phyloP scores from a whole-genome alignment of 2,888 invertebrate species.

The Syritta pipiens region DNA sequence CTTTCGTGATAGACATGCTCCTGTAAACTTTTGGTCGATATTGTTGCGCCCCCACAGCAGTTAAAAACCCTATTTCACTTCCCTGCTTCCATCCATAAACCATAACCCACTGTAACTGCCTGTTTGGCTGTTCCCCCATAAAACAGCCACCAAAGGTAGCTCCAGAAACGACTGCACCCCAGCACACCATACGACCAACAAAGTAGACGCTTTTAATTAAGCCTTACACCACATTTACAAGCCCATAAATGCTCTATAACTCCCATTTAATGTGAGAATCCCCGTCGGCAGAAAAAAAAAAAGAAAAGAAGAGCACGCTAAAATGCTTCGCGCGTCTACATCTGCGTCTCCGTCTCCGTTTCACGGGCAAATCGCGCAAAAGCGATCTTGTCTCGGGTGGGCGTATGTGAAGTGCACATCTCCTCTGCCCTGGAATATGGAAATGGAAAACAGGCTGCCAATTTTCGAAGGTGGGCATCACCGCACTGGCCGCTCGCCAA shows the following conservation, averaged over 20 bases:
- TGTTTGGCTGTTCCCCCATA: too few relatives aligned
- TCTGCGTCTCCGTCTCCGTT: neutral
- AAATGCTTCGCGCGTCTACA: neutral
- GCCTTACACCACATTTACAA: conserved; percentile 24
- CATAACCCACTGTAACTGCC: too few relatives aligned
- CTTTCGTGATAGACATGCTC: too few relatives aligned
- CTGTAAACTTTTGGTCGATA: too few relatives aligned
- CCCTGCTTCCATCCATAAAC: too few relatives aligned
- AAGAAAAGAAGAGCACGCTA: conserved; percentile 10
- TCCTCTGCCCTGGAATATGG: conserved; percentile 12
- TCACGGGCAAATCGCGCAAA: neutral
- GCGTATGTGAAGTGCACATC: neutral
- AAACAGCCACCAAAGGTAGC: too few relatives aligned
- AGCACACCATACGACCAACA: conserved; percentile 16
- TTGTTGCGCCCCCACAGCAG: too few relatives aligned
- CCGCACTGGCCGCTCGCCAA: too few relatives aligned
- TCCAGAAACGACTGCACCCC: too few relatives aligned
- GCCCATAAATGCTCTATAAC: conserved; percentile 22
- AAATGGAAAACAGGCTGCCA: conserved; percentile 59
- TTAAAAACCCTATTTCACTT: too few relatives aligned
- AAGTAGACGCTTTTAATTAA: conserved; percentile 28
- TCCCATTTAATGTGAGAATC: conserved; percentile 18
- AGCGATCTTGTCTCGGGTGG: neutral
- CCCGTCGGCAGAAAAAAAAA: conserved; percentile 28
- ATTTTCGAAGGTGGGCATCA: conserved; percentile 64